phyloP scores from a whole-genome alignment of 2,113 vertebrate genomes.

The Phycodurus eques region DNA sequence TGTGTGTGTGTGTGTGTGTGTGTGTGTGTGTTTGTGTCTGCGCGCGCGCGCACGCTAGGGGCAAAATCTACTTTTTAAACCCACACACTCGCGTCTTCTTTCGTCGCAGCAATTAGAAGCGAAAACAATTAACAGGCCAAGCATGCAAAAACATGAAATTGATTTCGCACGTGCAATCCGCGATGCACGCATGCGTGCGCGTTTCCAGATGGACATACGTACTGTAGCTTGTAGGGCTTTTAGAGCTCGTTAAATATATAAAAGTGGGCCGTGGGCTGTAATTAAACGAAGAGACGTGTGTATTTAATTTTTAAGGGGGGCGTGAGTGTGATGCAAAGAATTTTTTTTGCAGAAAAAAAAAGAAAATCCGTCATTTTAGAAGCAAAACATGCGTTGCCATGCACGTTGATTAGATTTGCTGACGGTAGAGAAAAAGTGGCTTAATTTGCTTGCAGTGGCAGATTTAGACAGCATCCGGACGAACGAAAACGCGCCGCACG shows the following conservation, averaged over 20 bases:
- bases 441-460: background rate
- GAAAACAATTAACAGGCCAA: constrained; percentile 63
- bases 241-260: constrained; percentile 67
- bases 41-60: constrained; percentile 60
- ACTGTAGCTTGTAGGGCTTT: constrained; percentile 48
- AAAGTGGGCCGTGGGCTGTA: background rate
- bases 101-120: constrained; percentile 52
- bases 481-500: background rate
- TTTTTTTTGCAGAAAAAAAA: background rate
- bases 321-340: background rate
- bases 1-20: background rate
- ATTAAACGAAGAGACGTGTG: background rate
- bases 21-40: background rate
- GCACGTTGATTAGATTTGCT: background rate
- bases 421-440: background rate
- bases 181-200: constrained; percentile 61
- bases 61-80: constrained; percentile 72
- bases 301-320: background rate
- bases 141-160: constrained; percentile 64
- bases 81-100: constrained; percentile 67
- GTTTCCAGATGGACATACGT: constrained; percentile 49
- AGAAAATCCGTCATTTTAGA: background rate
- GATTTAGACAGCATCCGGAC: background rate
- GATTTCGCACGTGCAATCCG: constrained; percentile 68
- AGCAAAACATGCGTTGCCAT: background rate